Conservation (phyloP, 2,888 invertebrate genomes). For the Anodontia alba region DNA sequence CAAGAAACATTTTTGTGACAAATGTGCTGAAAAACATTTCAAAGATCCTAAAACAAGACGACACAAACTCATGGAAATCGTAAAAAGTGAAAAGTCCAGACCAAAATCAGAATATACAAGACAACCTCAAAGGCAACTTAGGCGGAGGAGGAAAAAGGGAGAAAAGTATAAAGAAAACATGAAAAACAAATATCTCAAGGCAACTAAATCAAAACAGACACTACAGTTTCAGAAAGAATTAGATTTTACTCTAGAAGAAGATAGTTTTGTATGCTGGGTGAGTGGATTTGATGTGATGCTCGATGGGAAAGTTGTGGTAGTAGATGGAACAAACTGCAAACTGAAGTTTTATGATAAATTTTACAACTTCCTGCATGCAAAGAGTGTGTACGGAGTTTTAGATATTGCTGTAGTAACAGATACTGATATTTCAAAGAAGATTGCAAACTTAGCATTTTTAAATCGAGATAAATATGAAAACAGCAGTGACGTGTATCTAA, state of each 20-base stretch:
- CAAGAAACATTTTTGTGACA: background rate
- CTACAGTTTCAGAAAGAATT: background rate
- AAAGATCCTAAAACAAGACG: slow-evolving; percentile 7
- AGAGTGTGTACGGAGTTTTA: slow-evolving; percentile 2
- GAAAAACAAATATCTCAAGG: background rate
- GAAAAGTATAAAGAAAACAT: background rate
- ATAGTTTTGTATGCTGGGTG: background rate
- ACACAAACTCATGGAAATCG: slow-evolving; percentile 9
- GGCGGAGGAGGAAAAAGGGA: background rate
- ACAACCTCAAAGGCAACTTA: background rate
- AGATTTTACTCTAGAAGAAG: slow-evolving; percentile 11
- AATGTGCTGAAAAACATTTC: slow-evolving; percentile 1
- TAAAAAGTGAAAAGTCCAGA: background rate
- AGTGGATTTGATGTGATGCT: slow-evolving; percentile 13
- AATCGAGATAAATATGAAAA: background rate
- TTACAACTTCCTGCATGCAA: slow-evolving; percentile 5
- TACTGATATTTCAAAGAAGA: background rate
- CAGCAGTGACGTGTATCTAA: slow-evolving; percentile 9
- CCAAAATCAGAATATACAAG: background rate
- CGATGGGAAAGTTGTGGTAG: slow-evolving; percentile 1
- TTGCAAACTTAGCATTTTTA: slow-evolving; percentile 8
- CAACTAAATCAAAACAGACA: background rate
- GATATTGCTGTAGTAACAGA: slow-evolving; percentile 1
- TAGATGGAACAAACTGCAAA: slow-evolving; percentile 6
- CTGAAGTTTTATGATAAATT: slow-evolving; percentile 1